Conservation (phyloP, 1,140 invertebrate genomes). For the Macrosteles quadrilineatus region DNA sequence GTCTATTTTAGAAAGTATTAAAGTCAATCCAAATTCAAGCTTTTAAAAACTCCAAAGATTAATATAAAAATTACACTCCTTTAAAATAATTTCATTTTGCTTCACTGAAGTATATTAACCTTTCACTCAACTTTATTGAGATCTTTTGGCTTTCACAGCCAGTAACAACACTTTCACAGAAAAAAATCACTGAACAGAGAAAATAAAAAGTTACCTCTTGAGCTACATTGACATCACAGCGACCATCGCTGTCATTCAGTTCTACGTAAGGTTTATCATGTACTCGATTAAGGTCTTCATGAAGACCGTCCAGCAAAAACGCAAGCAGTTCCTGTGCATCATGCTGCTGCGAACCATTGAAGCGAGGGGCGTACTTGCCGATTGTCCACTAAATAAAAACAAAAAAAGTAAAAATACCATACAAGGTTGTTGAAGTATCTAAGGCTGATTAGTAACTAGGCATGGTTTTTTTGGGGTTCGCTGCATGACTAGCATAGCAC, state of each 20-base stretch:
- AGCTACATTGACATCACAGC: conserved; percentile 74
- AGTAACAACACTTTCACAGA: too few species aligned
- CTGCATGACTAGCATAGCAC: too few species aligned
- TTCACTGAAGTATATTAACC: too few species aligned
- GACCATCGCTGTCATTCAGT: conserved; percentile 73
- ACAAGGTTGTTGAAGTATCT: not conserved
- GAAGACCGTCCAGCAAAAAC: conserved; percentile 84
- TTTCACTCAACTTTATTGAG: too few species aligned
- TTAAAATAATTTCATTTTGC: too few species aligned
- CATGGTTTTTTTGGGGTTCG: too few species aligned
- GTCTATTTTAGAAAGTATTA: too few species aligned
- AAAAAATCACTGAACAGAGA: too few species aligned
- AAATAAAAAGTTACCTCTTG: conserved; percentile 59
- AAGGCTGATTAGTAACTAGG: not conserved
- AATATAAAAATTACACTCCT: too few species aligned
- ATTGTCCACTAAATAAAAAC: conserved; percentile 68
- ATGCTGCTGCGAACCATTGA: conserved; percentile 86
- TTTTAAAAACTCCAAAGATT: too few species aligned
- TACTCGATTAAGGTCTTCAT: conserved; percentile 86
- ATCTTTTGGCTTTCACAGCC: too few species aligned
- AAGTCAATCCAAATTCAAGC: too few species aligned
- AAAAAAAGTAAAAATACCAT: conserved; percentile 22
- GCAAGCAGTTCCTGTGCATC: conserved; percentile 88
- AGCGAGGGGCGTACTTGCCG: conserved; percentile 77
- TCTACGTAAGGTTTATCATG: conserved; percentile 68